A percentile compares a stretch with the other conserved stretches of the same genome.
These are phyloP conservation scores for Pogonocherus hispidulus DNA, from an alignment of 2,888 invertebrate species.

Conservation along the genomic window DNA sequence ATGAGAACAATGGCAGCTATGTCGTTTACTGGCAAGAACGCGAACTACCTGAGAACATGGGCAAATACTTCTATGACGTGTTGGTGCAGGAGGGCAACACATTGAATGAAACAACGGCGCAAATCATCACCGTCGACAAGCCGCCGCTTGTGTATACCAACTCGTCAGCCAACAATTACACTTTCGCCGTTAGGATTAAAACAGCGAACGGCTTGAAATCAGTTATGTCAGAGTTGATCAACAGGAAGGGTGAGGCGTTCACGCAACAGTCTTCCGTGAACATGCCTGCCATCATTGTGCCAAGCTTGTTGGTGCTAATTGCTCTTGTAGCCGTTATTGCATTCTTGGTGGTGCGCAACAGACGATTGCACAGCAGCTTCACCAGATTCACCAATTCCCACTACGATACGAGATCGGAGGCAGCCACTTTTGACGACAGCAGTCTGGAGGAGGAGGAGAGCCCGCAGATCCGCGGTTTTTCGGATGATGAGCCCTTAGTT, in stretches of 20 bases:
- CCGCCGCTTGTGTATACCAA: constrained; percentile 73
- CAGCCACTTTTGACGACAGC: constrained; percentile 85
- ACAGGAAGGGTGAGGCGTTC: constrained; percentile 50
- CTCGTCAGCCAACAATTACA: constrained; percentile 72
- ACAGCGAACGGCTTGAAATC: constrained; percentile 76
- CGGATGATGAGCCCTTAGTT: constrained; percentile 94
- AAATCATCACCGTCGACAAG: constrained; percentile 69
- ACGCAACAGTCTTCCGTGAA: constrained; percentile 37
- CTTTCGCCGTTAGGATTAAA: constrained; percentile 76
- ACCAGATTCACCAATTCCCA: constrained; percentile 86
- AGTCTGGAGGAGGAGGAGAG: constrained; percentile 87
- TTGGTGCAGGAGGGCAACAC: constrained; percentile 74
- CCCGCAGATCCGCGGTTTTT: constrained; percentile 88
- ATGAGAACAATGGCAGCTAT: constrained; percentile 75
- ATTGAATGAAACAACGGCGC: constrained; percentile 70
- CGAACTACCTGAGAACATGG: constrained; percentile 59
- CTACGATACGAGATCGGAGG: constrained; percentile 89
- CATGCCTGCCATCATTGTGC: constrained; percentile 66
- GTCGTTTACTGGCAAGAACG: constrained; percentile 78
- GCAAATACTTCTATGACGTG: constrained; percentile 74
- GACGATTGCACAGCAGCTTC: constrained; percentile 83
- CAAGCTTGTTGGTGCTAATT: constrained; percentile 64
- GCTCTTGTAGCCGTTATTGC: constrained; percentile 75
- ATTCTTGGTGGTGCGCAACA: constrained; percentile 76
- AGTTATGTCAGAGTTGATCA: constrained; percentile 74